A percentile compares a stretch with the other conserved stretches of the same genome.
Conservation (phyloP, 2,113 vertebrate species). For the Apaloderma vittatum region DNA sequence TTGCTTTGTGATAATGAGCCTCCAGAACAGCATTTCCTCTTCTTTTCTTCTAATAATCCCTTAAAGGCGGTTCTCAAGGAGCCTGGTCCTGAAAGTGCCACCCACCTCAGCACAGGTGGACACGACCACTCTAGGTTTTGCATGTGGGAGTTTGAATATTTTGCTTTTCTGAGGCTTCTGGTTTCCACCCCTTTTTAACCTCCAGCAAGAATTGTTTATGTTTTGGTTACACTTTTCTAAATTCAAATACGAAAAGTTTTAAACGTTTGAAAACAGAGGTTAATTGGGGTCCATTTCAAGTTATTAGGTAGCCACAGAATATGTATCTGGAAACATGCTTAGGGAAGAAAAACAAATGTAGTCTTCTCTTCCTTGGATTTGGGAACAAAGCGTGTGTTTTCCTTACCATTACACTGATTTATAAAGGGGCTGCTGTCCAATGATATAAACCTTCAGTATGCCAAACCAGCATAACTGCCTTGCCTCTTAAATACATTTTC, state of each 20-base stretch:
- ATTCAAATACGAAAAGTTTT: not conserved
- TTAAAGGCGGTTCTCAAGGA: not conserved
- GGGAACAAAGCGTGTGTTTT: not conserved
- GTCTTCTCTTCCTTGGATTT: not conserved
- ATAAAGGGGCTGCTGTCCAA: not conserved
- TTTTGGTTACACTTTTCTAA: not conserved
- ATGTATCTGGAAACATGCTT: slow-evolving; percentile 19
- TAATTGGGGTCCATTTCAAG: not conserved
- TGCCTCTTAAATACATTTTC: not conserved
- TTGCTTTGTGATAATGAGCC: not conserved
- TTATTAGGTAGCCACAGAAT: not conserved
- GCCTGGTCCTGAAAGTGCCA: not conserved
- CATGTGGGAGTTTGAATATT: not conserved
- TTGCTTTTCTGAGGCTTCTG: not conserved
- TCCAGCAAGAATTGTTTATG: not conserved
- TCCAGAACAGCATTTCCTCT: not conserved
- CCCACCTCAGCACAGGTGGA: accelerated
- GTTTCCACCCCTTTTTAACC: not conserved
- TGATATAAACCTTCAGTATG: not conserved
- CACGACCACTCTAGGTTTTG: not conserved
- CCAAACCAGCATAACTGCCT: not conserved
- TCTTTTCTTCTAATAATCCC: not conserved
- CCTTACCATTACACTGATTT: not conserved
- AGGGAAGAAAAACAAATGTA: not conserved
- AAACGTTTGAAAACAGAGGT: not conserved